Conservation (phyloP, 1,140 invertebrate genomes). For the Hylaeus anthracinus region DNA sequence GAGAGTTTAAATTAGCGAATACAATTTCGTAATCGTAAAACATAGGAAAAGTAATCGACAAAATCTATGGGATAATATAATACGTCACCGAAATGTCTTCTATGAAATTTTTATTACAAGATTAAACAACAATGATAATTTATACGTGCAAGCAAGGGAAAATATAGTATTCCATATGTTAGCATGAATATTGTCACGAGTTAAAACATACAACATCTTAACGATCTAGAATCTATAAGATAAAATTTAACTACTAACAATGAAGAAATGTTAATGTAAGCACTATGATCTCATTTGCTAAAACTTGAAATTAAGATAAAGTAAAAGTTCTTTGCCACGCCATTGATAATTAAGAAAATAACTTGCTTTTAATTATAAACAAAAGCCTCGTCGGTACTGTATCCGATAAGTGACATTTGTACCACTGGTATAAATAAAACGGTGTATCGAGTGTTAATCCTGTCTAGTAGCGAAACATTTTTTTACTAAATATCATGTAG, state of each 20-base stretch:
- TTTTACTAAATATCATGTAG: constrained; percentile 15
- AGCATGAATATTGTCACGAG: constrained; percentile 8
- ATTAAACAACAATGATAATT: constrained; percentile 11
- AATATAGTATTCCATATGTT: neutral
- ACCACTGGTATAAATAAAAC: neutral
- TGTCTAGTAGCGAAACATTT: neutral
- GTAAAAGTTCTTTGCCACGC: neutral
- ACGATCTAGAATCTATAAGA: neutral
- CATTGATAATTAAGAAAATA: constrained; percentile 9
- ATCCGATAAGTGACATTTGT: neutral
- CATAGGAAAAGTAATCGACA: neutral
- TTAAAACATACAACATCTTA: neutral
- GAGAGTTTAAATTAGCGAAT: neutral
- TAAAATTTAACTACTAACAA: neutral
- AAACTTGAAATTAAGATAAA: neutral
- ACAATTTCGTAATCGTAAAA: neutral
- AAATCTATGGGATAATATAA: constrained; percentile 3
- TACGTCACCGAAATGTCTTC: neutral
- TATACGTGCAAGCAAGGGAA: neutral
- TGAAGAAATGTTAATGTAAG: neutral
- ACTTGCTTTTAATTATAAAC: neutral
- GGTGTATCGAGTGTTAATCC: neutral
- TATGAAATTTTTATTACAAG: neutral
- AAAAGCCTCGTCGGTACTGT: neutral
- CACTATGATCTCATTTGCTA: constrained; percentile 33